Evolutionary conservation across 2,113 vertebrate genomes (phyloP).

Genomic region (Hoplias malabaricus): DNA sequence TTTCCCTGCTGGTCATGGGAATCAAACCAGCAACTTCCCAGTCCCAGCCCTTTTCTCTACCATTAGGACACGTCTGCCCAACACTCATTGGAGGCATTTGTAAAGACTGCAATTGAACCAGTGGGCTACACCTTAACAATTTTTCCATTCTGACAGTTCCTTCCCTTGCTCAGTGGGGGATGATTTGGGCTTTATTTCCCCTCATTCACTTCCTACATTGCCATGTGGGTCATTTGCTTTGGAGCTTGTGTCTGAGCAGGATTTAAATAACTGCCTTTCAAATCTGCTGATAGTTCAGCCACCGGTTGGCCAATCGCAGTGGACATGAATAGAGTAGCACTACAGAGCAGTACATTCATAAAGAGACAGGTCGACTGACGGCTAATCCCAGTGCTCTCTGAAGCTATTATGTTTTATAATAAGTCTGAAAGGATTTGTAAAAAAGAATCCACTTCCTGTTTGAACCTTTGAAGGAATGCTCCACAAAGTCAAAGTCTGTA

Average conservation of each 20-base stretch:
- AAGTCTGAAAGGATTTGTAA: constrained; percentile 27
- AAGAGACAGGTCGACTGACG: not conserved
- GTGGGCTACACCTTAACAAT: not conserved
- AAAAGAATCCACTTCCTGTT: constrained; percentile 20
- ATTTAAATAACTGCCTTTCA: constrained; percentile 50
- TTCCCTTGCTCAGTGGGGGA: not conserved
- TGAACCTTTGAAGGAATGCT: constrained; percentile 48
- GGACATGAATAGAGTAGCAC: constrained; percentile 13
- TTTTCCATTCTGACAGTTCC: not conserved
- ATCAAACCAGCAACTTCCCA: too few relatives aligned
- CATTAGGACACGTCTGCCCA: too few relatives aligned
- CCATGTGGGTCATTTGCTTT: constrained; percentile 55
- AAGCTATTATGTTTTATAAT: constrained; percentile 19
- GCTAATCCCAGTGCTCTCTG: not conserved
- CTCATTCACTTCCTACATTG: not conserved
- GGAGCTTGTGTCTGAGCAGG: constrained; percentile 42
- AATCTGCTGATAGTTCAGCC: not conserved
- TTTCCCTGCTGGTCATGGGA: too few relatives aligned
- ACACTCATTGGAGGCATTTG: not conserved
- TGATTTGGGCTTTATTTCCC: not conserved
- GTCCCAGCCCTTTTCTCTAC: too few relatives aligned
- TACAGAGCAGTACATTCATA: constrained; percentile 22
- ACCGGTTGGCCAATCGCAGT: constrained; percentile 4
- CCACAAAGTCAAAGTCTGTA: constrained; percentile 45
- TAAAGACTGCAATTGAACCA: not conserved